Percentiles rank a stretch among this genome's conserved stretches.
phyloP scores from a whole-genome alignment of 2,888 invertebrate species.

The Ametastegia equiseti region DNA sequence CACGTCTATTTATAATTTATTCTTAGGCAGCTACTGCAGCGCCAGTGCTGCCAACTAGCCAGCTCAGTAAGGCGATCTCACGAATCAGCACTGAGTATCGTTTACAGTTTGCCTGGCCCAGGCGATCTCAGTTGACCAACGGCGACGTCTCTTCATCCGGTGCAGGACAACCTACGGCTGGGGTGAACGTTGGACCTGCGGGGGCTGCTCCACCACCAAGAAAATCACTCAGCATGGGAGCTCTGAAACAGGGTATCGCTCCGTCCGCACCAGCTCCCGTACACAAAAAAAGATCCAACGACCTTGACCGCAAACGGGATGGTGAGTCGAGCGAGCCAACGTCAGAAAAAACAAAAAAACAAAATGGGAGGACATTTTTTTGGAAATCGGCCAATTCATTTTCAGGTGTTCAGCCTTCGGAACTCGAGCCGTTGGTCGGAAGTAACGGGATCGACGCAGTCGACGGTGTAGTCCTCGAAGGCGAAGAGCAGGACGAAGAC shows the following conservation, averaged over 20 bases:
- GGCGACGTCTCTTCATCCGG: conserved; percentile 76
- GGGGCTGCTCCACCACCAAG: conserved; percentile 79
- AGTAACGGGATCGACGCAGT: conserved; percentile 76
- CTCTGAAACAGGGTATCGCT: conserved; percentile 81
- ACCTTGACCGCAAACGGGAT: conserved; percentile 80
- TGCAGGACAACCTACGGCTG: conserved; percentile 76
- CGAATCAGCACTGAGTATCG: conserved; percentile 92
- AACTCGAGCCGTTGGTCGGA: conserved; percentile 77
- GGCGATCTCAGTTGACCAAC: conserved; percentile 78
- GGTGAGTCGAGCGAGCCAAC: no score
- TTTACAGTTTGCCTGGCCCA: conserved; percentile 94
- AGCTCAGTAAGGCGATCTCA: conserved; percentile 84
- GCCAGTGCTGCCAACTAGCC: conserved; percentile 77
- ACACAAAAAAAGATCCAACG: conserved; percentile 84
- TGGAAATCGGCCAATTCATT: no score
- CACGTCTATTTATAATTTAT: conserved; percentile 43
- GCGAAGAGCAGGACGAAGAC: conserved; percentile 72
- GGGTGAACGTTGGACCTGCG: conserved; percentile 88
- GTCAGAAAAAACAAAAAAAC: no score
- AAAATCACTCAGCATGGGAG: conserved; percentile 93
- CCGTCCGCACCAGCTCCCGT: conserved; percentile 78
- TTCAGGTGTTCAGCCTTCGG: conserved; percentile 72
- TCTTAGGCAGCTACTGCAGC: conserved; percentile 69
- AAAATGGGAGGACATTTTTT: no score
- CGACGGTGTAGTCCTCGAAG: conserved; percentile 70